Evolutionary conservation across 2,888 invertebrate genomes (phyloP).

Genomic region (Trypoxylon attenuatum): DNA sequence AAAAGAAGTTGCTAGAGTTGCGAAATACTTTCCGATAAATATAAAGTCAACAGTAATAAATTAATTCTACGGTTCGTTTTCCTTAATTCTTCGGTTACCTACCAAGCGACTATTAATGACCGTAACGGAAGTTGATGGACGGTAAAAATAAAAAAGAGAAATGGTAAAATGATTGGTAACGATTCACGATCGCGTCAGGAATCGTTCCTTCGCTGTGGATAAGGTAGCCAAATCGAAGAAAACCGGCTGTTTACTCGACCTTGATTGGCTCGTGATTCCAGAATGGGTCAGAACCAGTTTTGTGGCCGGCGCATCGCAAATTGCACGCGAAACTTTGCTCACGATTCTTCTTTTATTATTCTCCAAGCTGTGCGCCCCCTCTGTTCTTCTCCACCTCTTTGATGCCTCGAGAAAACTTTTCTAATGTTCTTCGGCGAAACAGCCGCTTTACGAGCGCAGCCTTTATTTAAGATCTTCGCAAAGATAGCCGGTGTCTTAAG

Average conservation of each 20-base stretch:
- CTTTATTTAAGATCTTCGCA: conserved; percentile 12
- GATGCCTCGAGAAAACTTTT: conserved; percentile 13
- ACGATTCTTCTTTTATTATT: conserved; percentile 26
- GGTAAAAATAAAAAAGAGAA: too few relatives aligned
- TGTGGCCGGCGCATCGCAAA: conserved; percentile 5
- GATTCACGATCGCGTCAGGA: too few relatives aligned
- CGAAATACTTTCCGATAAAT: too few relatives aligned
- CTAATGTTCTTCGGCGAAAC: conserved; percentile 8
- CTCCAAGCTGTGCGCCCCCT: conserved; percentile 15
- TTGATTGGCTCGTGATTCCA: conserved; percentile 41
- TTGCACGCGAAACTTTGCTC: conserved; percentile 25
- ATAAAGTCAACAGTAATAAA: too few relatives aligned
- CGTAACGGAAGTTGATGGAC: too few relatives aligned
- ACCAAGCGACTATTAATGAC: too few relatives aligned
- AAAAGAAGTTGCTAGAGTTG: too few relatives aligned
- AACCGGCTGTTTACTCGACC: conserved; percentile 19
- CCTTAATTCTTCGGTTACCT: too few relatives aligned
- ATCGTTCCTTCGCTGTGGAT: too few relatives aligned
- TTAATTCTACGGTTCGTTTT: too few relatives aligned
- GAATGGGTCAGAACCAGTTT: conserved; percentile 24
- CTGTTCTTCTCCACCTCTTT: background rate
- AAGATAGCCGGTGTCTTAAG: too few relatives aligned
- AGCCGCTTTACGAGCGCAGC: background rate
- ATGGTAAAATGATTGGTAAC: too few relatives aligned
- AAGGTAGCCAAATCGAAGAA: conserved; percentile 16